phyloP scores from a whole-genome alignment of 2,797 vertebrate genomes.

The Siniperca scherzeri region DNA sequence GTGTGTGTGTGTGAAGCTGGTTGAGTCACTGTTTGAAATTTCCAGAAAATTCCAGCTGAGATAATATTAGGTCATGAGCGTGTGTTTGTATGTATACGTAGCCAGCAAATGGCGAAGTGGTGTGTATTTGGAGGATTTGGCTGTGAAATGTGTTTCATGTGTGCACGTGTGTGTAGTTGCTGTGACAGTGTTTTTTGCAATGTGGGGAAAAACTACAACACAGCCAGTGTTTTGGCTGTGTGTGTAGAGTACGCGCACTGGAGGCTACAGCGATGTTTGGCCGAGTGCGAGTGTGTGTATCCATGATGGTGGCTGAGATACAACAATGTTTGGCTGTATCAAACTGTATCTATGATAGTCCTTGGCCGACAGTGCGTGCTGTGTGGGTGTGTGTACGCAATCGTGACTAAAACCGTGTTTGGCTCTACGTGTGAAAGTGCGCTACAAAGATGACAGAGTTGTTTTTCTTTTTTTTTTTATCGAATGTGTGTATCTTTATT shows the following conservation, averaged over 20 bases:
- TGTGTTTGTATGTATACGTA: conserved; percentile 74
- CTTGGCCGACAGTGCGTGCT: conserved; percentile 67
- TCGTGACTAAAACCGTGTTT: conserved; percentile 73
- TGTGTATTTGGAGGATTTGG: conserved; percentile 77
- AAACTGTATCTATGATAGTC: conserved; percentile 74
- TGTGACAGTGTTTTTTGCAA: conserved; percentile 71
- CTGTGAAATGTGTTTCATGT: conserved; percentile 71
- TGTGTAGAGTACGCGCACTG: conserved; percentile 64
- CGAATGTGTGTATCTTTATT: conserved; percentile 65
- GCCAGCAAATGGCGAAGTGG: conserved; percentile 74
- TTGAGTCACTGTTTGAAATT: conserved; percentile 78
- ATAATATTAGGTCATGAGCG: conserved; percentile 81
- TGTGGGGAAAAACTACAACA: conserved; percentile 65
- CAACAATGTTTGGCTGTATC: conserved; percentile 82
- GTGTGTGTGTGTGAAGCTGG: conserved; percentile 42
- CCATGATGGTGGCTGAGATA: conserved; percentile 78
- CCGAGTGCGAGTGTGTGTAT: conserved; percentile 72
- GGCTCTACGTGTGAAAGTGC: conserved; percentile 72
- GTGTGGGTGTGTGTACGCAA: conserved; percentile 72
- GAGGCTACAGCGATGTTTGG: conserved; percentile 78
- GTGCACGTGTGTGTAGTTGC: conserved; percentile 59
- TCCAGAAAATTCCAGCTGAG: conserved; percentile 82
- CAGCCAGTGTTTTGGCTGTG: conserved; percentile 77
- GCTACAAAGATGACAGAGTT: conserved; percentile 71
- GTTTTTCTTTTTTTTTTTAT: conserved; percentile 46